phyloP scores from a whole-genome alignment of 2,797 vertebrate genomes.

The Pteronotus mesoamericanus region DNA sequence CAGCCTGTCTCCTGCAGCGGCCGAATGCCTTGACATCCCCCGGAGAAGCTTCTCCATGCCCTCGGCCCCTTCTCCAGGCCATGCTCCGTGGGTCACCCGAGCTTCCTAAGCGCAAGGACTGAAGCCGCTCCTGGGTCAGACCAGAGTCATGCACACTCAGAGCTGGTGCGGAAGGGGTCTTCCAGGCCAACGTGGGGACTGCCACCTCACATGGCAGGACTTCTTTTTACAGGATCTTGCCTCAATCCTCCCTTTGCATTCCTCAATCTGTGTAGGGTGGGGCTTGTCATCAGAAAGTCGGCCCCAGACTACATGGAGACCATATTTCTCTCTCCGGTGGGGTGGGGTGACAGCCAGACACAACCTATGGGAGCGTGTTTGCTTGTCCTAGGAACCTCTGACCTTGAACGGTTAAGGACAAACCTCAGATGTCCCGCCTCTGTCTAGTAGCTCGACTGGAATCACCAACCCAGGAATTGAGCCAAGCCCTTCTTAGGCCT shows the following conservation, averaged over 20 bases:
- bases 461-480: neutral
- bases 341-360: neutral
- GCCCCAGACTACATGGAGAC: neutral
- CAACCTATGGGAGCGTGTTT: fast-evolving
- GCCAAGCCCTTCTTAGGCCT: neutral
- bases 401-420: neutral
- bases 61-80: neutral
- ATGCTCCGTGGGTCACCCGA: neutral
- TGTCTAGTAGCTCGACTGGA: neutral
- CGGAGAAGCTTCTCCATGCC: neutral
- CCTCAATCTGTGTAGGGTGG: neutral
- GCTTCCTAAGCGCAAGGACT: no score
- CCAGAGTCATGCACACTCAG: neutral
- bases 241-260: neutral
- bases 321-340: neutral
- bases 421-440: neutral
- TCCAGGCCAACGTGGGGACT: neutral
- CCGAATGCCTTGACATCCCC: no score
- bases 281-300: neutral
- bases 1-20: fast-evolving
- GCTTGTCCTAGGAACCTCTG: neutral
- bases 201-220: neutral
- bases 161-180: neutral
- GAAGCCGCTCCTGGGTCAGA: neutral
- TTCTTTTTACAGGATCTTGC: neutral